These are phyloP conservation scores for Podotricha telesiphe DNA, from an alignment of 2,888 invertebrate genomes.

Conservation along the genomic window DNA sequence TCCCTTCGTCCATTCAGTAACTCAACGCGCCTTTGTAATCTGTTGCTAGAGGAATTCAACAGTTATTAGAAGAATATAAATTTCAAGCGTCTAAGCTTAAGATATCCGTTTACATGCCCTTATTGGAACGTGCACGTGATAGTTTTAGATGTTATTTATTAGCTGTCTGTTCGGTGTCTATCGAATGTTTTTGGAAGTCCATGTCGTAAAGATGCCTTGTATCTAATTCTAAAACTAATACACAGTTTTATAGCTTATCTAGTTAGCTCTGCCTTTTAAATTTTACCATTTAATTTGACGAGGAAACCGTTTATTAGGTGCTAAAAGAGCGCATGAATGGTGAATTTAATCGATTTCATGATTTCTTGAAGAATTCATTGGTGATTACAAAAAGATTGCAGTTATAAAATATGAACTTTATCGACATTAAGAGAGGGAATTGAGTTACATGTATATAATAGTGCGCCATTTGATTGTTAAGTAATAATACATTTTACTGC, in stretches of 20 bases:
- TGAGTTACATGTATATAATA: background rate
- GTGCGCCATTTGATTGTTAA: background rate
- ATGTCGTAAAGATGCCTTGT: slow-evolving; percentile 42
- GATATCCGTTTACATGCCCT: slow-evolving; percentile 44
- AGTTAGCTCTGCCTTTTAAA: slow-evolving; percentile 31
- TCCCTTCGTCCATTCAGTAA: slow-evolving; percentile 79
- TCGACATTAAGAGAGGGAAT: background rate
- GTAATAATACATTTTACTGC: slow-evolving; percentile 21
- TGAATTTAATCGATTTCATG: background rate
- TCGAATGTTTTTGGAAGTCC: slow-evolving; percentile 45
- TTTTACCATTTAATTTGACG: slow-evolving; percentile 40
- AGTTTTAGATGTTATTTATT: slow-evolving; percentile 47
- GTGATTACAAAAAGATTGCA: background rate
- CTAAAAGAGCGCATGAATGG: background rate
- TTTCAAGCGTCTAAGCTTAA: slow-evolving; percentile 55
- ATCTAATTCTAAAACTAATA: slow-evolving; percentile 43
- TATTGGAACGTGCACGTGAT: slow-evolving; percentile 41
- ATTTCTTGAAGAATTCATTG: background rate
- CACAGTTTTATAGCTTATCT: slow-evolving; percentile 38
- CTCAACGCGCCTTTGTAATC: slow-evolving; percentile 72
- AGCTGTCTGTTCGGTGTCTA: slow-evolving; percentile 33
- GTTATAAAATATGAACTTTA: background rate
- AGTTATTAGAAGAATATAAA: slow-evolving; percentile 68
- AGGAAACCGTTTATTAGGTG: slow-evolving; percentile 15
- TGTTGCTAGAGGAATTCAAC: slow-evolving; percentile 70